Evolutionary conservation across 2,888 invertebrate species (phyloP), one percentile per base, ranked within the genome.

Genomic region (Brenthis ino): DNA sequence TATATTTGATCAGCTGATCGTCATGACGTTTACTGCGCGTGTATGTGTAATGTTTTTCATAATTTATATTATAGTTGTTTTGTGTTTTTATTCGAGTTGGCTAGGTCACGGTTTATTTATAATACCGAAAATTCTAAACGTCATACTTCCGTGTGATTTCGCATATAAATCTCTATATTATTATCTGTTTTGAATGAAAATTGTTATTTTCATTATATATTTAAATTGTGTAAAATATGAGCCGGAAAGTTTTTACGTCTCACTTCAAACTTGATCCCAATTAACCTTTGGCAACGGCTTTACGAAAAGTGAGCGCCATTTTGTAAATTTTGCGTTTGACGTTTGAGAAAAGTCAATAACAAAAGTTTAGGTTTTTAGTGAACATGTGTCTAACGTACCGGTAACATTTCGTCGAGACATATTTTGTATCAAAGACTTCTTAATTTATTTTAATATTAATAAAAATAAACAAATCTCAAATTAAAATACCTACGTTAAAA

Each of bases 1-100:
- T 93, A 91, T 93, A 92, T 92, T 92, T 92, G 91, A 92, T 92
- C 93, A 93, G 93, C 92, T 93, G 93, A 93, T 93, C 93, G 90
- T 78, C 82, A 85, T 90, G 92, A 92, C 93, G 89, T 92, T 92
- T 91, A 91, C 86, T 86, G 87, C 85, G 84, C 82, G 85, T 82
- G 86, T 80, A 85, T 86, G 85, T 86, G 89, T 88, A 86, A 87
- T 89, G 86, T 87, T 90, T 91, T 91, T 91, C 86, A 90, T 93
- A 92, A 92, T 91, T 91, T 92, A 92, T 91, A 91, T 85, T 87
- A 85, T 83, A 84, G 85, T 82, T 79, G 83, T 85, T 84, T 75
- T 79, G 79, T 81, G 79, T 87, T 87, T 88, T 89, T 85, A 84
- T 82, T 82, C 81, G 77, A 74, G 84, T 89, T 86, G 88, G 79